Evolutionary conservation across 2,113 vertebrate genomes (phyloP), one percentile per base, ranked within the genome.

Genomic region (Holacanthus passer): DNA sequence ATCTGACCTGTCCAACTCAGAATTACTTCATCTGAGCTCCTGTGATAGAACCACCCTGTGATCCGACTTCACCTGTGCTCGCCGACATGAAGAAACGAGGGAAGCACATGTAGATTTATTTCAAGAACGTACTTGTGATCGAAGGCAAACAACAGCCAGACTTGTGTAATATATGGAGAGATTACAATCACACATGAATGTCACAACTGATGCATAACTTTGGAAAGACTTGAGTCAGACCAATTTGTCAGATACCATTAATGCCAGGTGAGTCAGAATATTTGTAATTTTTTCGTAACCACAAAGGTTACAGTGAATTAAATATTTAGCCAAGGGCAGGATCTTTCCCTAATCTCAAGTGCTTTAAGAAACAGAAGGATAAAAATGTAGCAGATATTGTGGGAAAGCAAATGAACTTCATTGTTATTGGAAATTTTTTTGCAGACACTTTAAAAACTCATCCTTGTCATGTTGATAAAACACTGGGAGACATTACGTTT

Each of bases 1-100:
- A 27, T 39, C 55, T 24, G 7, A 70, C 37, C n/a, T 7, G 17
- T 66, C 17, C 8, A 50, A 58, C 17, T n/a, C 35, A 58, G 31
- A 14, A 12, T 0, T 27, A 8, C 64, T 66, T 65, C n/a, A 4
- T 64, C 48, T 56, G 37, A 37, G 22, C 72, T 47, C 27, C 17
- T 14, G 7, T 27, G 20, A 53, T 20, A 35, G 1, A 58, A 4
- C 2, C 10, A 41, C 16, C 19, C 27, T 50, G 43, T 60, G 39
- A 50, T 60, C 53, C 13, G 32, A 39, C n/a, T 60, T 67, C 20
- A 41, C 60, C 37, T 73, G 35, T 50, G 35, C 55, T 48, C 39
- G 20, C 20, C 20, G 37, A 62, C 22, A 47, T n/a, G 13, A 17
- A 43, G 13, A 55, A 13, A 12, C 1, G 2, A 41, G 45, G 17